Percentiles rank a stretch among this genome's conserved stretches.
These are phyloP conservation scores for Meteorus cinctellus DNA, from an alignment of 2,888 invertebrate genomes.

Conservation along the genomic window DNA sequence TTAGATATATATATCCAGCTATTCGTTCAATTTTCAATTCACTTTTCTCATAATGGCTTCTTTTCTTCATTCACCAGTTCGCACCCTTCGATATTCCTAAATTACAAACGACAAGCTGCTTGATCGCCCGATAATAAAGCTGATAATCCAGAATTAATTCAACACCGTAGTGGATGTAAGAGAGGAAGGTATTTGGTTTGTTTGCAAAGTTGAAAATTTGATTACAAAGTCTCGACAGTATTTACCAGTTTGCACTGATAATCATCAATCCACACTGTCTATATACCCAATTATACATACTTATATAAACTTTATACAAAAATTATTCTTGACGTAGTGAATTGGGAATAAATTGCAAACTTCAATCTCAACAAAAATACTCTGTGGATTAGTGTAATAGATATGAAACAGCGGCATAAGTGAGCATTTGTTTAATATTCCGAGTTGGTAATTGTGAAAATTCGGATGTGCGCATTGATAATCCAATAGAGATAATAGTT, in stretches of 20 bases:
- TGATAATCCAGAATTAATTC: slow-evolving; percentile 33
- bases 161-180: background rate
- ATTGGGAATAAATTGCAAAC: background rate
- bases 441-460: slow-evolving; percentile 11
- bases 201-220: slow-evolving; percentile 18
- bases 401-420: background rate
- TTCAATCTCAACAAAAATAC: background rate
- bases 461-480: background rate
- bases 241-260: background rate
- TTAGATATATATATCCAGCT: background rate
- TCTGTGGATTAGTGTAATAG: background rate
- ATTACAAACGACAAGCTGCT: slow-evolving; percentile 25
- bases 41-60: background rate
- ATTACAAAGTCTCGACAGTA: slow-evolving; percentile 16
- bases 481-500: slow-evolving; percentile 21
- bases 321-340: background rate
- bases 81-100: slow-evolving; percentile 26
- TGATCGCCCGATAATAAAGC: slow-evolving; percentile 29
- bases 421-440: slow-evolving; percentile 24
- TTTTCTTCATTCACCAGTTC: background rate
- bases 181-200: background rate
- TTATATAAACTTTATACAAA: background rate
- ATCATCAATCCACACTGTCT: background rate
- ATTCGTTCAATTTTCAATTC: background rate
- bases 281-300: slow-evolving; percentile 2